Base-by-base conservation (phyloP, 1,140 invertebrate species). In the Aphaenogaster rudis region DNA sequence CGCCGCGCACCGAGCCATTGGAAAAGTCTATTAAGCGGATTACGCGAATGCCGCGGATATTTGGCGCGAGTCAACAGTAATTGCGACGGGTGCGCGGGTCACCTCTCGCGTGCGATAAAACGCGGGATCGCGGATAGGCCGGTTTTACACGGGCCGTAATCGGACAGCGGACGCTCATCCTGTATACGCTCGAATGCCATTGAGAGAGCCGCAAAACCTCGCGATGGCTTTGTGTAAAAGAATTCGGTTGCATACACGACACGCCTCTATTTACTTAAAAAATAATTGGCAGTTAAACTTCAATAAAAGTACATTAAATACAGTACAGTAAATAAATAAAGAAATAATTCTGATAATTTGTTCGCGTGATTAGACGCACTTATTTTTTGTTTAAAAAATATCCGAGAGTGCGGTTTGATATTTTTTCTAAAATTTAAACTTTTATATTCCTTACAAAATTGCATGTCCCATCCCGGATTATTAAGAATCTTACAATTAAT, bases 41-140 rank as follows among this genome's bases (percentile, higher is more conserved):
- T 79, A 86, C 82, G 72, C 45, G 82, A 63, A 78, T 86, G 71
- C 82, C 82, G 67, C 74, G 71, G 54, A 78, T 86, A 86, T 86
- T 86, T 79, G 74, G 61, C 59, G 82, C 74, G 74, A 86, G 82
- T 86, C 82, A 86, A 86, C 74, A 79, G 74, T 86, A 86, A 86
- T 86, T 79, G 82, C 82, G 82, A 64, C 13, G 42, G 57, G 33
- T 64, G 88, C 48, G 79, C 67, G 88, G 61, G 57, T 86, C 50
- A 66, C 17, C 80, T 61, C 80, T 39, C 42, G 54, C 54, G 80
- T n/a, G 33, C 69, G 80, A 84, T 84, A 84, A 84, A 84, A 84
- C 69, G 80, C 28, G 17, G 6, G 59, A 72, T 57, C 48, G 69
- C 28, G 67, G 33, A 74, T 61, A 76, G 42, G 69, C 28, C 52